Evolutionary conservation across 1,140 invertebrate species (phyloP).

Genomic region (Andricus grossulariae): DNA sequence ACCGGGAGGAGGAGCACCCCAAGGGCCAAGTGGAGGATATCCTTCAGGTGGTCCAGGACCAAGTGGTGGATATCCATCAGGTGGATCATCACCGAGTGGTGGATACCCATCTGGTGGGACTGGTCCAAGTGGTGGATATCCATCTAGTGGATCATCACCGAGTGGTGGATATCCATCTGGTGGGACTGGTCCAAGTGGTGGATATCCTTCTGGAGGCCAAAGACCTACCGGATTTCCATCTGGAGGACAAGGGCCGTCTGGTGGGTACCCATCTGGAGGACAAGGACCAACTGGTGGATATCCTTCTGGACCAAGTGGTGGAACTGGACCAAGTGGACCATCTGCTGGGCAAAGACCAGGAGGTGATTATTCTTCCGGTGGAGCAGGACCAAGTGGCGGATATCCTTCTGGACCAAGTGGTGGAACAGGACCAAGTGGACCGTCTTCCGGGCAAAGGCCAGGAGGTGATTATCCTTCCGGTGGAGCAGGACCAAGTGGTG

Average conservation of each 20-base stretch:
- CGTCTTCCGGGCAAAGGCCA: background rate
- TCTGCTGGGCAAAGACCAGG: background rate
- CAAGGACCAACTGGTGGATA: slow-evolving; percentile 40
- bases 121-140: slow-evolving; percentile 32
- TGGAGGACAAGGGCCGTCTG: slow-evolving; percentile 31
- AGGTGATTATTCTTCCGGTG: too few relatives aligned
- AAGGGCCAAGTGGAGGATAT: slow-evolving; percentile 42
- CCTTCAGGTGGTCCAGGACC: background rate
- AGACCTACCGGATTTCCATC: slow-evolving; percentile 33
- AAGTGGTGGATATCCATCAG: slow-evolving; percentile 37
- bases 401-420: slow-evolving; percentile 28
- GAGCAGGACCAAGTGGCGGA: slow-evolving; percentile 16
- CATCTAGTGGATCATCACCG: background rate
- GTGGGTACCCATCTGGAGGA: slow-evolving; percentile 47
- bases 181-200: slow-evolving; percentile 32
- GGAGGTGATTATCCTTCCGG: too few relatives aligned
- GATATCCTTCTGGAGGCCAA: slow-evolving; percentile 37
- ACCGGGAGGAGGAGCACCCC: slow-evolving; percentile 43
- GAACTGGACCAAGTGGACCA: slow-evolving; percentile 37
- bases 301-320: slow-evolving; percentile 33
- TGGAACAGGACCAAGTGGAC: slow-evolving; percentile 39
- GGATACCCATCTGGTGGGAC: slow-evolving; percentile 39
- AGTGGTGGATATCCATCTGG: too few relatives aligned
- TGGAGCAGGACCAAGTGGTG: slow-evolving; percentile 19
- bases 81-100: background rate